phyloP scores from a whole-genome alignment of 2,888 invertebrate genomes.

The Machimus rusticus region DNA sequence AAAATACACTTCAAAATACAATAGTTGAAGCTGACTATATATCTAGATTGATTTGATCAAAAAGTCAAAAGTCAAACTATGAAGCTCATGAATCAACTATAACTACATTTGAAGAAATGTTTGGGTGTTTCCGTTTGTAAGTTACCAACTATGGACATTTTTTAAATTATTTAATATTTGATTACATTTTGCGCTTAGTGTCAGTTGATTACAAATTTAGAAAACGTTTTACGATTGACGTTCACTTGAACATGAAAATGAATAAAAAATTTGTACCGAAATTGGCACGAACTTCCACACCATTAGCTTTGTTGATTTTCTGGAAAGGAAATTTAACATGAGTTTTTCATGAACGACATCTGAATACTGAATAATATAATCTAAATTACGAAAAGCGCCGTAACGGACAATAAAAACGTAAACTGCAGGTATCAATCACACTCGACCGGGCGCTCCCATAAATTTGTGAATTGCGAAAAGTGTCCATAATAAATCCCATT shows the following conservation, averaged over 20 bases:
- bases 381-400: background rate
- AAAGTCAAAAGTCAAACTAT: no score
- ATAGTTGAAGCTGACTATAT: no score
- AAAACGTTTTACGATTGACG: no score
- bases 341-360: background rate
- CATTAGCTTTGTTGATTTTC: background rate
- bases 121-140: no score
- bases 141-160: no score
- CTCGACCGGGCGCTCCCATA: background rate
- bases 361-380: background rate
- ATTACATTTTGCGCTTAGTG: no score
- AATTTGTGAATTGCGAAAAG: background rate
- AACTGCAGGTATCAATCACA: background rate
- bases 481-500: background rate
- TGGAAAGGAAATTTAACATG: background rate
- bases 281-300: background rate
- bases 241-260: background rate
- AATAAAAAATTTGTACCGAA: background rate
- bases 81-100: no score
- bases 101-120: no score
- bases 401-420: background rate
- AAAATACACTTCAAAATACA: no score
- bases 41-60: no score
- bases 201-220: no score
- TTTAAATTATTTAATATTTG: no score